Base-by-base conservation (phyloP, 1,140 invertebrate species). In the Charaxes varanes region DNA sequence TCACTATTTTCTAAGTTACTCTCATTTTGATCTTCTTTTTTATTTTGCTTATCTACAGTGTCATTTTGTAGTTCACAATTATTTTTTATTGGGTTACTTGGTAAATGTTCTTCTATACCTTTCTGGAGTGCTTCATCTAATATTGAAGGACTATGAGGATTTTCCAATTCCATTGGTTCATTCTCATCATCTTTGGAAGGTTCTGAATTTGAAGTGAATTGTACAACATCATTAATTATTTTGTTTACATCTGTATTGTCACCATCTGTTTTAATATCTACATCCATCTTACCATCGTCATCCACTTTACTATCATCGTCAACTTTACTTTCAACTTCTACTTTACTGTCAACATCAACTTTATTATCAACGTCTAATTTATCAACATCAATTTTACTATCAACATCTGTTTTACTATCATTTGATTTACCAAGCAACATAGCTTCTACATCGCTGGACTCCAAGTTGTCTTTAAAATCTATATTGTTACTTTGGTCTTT, bases 361-460 rank as follows among this genome's bases (percentile, higher is more conserved):
- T 74, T 59, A 33, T 67, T 68, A 41, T 54, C 63, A 34, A 73
- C 64, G 45, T 54, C 60, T 13, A 57, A 6, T 18, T 40, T 68
- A 18, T 74, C 73, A 42, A 78, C 64, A 15, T 80, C 76, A 71
- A 80, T 78, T n/a, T n/a, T n/a, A 67, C 43, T 37, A 47, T 56
- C 24, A 62, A 11, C 45, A n/a, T 58, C 55, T 2, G 47, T 14
- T 51, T 66, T 62, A 24, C 27, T 50, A 6, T 43, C 24, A 10
- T 50, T 26, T 37, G 56, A 2, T 35, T 80, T 77, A 8, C 76
- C 79, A 13, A 83, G 51, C 14, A 83, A 61, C 62, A 83, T 83
- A n/a, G 79, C 72, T 62, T 83, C 79, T 7, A 83, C 76, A 67
- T 83, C 78, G 57, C 57, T 79, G 5, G 70, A 73, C 44, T 76